Evolutionary conservation across 2,113 vertebrate species (phyloP).

Genomic region (Agelaius tricolor): DNA sequence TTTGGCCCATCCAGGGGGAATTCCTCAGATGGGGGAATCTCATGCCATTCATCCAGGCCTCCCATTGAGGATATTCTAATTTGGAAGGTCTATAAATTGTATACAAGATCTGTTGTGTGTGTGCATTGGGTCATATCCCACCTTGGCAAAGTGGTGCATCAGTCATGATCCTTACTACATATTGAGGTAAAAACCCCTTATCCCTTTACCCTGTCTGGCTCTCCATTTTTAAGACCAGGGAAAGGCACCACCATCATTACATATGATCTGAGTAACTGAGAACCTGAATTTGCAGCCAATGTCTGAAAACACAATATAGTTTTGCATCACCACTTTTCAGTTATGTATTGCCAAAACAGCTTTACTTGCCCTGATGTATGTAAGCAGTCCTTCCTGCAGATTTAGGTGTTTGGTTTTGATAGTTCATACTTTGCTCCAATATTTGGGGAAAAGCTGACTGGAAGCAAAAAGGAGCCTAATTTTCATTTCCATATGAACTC

Average conservation of each 20-base stretch:
- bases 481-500: neutral
- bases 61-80: neutral
- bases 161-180: neutral
- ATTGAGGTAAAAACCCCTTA: neutral
- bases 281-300: neutral
- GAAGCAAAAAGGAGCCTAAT: neutral
- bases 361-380: neutral
- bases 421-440: neutral
- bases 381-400: neutral
- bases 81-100: neutral
- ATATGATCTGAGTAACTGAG: neutral
- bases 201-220: neutral
- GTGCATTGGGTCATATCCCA: neutral
- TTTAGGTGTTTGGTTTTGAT: neutral
- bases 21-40: neutral
- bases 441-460: neutral
- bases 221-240: neutral
- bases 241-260: neutral
- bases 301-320: neutral
- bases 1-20: neutral
- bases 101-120: fast-evolving
- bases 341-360: neutral
- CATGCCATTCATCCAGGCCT: neutral
- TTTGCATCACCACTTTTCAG: neutral
- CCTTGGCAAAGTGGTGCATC: neutral